Conservation (phyloP, 1,140 invertebrate species). For the Drosophila triauraria region DNA sequence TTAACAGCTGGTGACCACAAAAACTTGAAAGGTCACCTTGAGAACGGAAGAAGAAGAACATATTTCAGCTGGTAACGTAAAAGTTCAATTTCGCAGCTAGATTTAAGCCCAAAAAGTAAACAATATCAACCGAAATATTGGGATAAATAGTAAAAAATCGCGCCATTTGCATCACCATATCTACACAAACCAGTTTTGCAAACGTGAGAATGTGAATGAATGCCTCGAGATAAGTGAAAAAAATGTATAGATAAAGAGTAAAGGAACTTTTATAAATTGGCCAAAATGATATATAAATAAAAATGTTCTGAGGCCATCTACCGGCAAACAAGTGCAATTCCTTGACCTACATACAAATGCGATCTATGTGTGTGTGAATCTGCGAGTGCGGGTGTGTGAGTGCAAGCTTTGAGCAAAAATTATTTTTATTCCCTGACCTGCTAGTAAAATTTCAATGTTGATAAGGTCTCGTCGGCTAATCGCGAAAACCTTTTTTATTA, state of each 20-base stretch:
- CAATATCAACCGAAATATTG: conserved; percentile 45
- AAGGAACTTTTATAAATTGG: conserved; percentile 10
- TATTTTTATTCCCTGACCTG: conserved; percentile 49
- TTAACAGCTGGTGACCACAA: conserved; percentile 67
- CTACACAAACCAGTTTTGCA: conserved; percentile 17
- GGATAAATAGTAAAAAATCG: conserved; percentile 11
- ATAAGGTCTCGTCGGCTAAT: conserved; percentile 32
- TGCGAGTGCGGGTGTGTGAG: neutral
- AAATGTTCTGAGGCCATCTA: conserved; percentile 34
- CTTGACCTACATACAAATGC: conserved; percentile 42
- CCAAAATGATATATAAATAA: conserved; percentile 9
- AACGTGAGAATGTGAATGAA: conserved; percentile 27
- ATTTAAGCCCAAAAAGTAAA: conserved; percentile 31
- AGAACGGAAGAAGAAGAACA: conserved; percentile 53
- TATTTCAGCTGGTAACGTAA: conserved; percentile 73
- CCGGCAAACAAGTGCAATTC: conserved; percentile 51
- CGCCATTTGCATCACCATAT: conserved; percentile 12
- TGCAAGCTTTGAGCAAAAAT: conserved; percentile 27
- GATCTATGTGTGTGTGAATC: neutral
- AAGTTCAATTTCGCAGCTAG: conserved; percentile 32
- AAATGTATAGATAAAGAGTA: conserved; percentile 9
- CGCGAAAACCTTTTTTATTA: conserved; percentile 18
- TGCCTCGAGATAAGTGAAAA: conserved; percentile 20
- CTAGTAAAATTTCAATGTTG: conserved; percentile 44
- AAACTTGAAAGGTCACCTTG: conserved; percentile 81